Conservation (phyloP, 2,113 vertebrate species). For the Ceratotherium simum region DNA sequence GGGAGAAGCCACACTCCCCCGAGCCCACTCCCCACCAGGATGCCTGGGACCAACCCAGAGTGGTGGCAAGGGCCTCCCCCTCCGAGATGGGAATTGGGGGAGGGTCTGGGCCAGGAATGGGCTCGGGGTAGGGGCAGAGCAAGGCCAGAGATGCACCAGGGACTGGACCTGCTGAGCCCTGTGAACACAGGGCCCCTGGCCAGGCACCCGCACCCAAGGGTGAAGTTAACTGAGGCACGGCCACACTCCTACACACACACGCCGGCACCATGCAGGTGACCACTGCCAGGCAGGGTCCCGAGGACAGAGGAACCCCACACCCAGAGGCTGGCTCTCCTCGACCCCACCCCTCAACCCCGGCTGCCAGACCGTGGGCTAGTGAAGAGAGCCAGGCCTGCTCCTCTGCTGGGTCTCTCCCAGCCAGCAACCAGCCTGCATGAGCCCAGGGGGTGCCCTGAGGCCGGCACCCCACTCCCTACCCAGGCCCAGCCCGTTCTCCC, state of each 20-base stretch:
- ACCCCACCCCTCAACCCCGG: rapidly evolving
- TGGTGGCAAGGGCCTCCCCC: too few species aligned
- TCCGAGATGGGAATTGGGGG: neutral
- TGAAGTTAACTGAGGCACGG: rapidly evolving
- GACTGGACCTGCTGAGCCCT: rapidly evolving
- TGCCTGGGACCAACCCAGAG: rapidly evolving
- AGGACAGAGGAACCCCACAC: neutral
- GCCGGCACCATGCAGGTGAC: rapidly evolving
- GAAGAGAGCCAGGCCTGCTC: too few species aligned
- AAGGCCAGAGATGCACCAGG: neutral
- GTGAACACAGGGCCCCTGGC: rapidly evolving
- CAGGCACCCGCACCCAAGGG: neutral
- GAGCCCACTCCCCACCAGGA: neutral
- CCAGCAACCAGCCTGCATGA: neutral
- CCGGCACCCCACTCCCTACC: neutral
- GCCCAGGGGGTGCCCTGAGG: neutral
- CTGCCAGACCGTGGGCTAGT: rapidly evolving
- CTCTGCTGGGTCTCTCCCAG: neutral
- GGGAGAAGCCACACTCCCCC: rapidly evolving
- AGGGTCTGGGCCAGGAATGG: neutral
- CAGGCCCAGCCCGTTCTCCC: neutral
- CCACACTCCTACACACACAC: too few species aligned
- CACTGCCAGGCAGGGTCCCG: neutral
- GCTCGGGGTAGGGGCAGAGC: rapidly evolving
- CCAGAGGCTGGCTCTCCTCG: neutral